These are phyloP conservation scores for Sternotherus odoratus DNA, from an alignment of 2,797 vertebrate genomes.

Conservation along the genomic window DNA sequence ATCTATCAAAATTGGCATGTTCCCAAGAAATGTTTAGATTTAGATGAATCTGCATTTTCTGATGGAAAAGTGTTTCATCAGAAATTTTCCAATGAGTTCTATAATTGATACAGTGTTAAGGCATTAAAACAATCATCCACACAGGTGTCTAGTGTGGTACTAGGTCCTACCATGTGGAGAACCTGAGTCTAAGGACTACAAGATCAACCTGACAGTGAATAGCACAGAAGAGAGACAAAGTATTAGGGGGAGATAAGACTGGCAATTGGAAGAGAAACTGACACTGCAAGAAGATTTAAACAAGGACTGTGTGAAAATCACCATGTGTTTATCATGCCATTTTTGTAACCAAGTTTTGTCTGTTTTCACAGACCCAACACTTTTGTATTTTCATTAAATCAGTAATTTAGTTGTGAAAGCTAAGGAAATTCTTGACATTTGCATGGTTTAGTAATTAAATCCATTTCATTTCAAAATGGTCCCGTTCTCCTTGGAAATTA, in stretches of 20 bases:
- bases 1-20: neutral
- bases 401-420: neutral
- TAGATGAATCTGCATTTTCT: neutral
- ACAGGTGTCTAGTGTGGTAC: neutral
- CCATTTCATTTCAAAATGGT: neutral
- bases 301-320: too few relatives aligned
- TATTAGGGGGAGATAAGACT: neutral
- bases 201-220: neutral
- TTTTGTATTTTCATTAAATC: neutral
- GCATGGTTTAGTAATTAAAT: neutral
- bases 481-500: neutral
- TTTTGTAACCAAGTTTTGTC: neutral
- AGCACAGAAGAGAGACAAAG: neutral
- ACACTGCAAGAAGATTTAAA: neutral
- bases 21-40: neutral
- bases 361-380: neutral
- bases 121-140: neutral
- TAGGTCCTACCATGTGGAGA: fast-evolving
- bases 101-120: neutral
- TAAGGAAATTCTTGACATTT: neutral
- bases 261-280: neutral
- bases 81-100: neutral
- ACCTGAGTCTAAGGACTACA: neutral
- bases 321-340: neutral
- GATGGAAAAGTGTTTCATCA: neutral